phyloP scores from a whole-genome alignment of 2,113 vertebrate genomes.

The Eulemur macaco region DNA sequence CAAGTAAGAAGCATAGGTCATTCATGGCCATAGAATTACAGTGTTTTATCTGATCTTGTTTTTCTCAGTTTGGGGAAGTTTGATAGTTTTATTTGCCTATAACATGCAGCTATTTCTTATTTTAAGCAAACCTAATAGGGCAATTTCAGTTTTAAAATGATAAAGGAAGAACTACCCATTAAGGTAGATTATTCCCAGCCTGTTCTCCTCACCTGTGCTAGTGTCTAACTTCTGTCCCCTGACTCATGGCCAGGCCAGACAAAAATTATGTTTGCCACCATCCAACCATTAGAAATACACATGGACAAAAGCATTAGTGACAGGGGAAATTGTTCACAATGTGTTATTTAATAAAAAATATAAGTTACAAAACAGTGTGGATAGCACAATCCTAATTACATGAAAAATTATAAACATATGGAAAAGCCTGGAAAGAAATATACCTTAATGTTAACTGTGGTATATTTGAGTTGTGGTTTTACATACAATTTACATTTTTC shows the following conservation, averaged over 20 bases:
- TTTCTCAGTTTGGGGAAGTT: not conserved
- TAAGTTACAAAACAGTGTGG: not conserved
- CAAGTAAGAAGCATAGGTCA: not conserved
- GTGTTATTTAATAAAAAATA: not conserved
- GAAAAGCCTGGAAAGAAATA: not conserved
- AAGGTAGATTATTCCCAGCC: not conserved
- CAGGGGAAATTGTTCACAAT: not conserved
- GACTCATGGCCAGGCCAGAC: not conserved
- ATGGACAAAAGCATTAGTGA: not conserved
- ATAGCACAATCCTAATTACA: not conserved
- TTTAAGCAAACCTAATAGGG: not conserved
- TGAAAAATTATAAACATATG: not conserved
- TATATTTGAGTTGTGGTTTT: not conserved
- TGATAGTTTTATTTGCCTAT: slow-evolving; percentile 17
- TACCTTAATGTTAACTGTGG: not conserved
- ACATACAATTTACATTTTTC: not conserved
- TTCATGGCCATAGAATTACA: not conserved
- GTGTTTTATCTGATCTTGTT: not conserved
- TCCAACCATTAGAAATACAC: not conserved
- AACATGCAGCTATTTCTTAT: not conserved
- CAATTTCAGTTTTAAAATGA: not conserved
- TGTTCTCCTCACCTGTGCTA: not conserved
- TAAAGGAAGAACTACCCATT: not conserved
- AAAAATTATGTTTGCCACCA: not conserved
- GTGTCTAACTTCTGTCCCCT: not conserved